Evolutionary conservation across 1,140 invertebrate genomes (phyloP), one percentile per base, ranked within the genome.

Genomic region (Drosophila willistoni): DNA sequence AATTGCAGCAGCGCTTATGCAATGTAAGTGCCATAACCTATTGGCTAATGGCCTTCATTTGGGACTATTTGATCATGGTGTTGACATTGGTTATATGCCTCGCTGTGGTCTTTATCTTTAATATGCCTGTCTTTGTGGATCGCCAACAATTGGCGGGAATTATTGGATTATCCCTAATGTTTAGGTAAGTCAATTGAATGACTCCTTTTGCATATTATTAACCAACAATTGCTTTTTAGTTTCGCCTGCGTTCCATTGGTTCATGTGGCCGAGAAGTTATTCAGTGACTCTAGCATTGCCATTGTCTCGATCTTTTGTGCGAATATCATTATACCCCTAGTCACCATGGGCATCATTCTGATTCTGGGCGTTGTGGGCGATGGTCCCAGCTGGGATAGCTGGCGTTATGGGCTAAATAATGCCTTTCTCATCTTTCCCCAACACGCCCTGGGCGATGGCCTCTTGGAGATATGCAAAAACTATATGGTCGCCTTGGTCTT

Each of bases 291-390:
- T 0, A 95, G 94, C 74, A 90, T 95, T 13, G 94, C 95, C 13
- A 95, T 95, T 86, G 95, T 95, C 91, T 92, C 94, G 0, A 93
- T 95, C 9, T 95, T 95, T 84, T 95, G 94, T 71, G 89, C 93
- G 6, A 95, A 95, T 89, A 93, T 94, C 6, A 95, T 95, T 70
- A 92, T 95, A 29, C 94, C 94, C 0, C 89, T 95, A 17, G 74
- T 92, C 1, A 94, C 94, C n/a, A 90, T 95, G 64, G 93, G 94
- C 5, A 92, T 94, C 5, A 93, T 95, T 9, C 91, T 95, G 6
- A 93, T 95, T 1, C 91, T 95, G 36, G 95, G 95, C 72, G 93
- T 95, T 33, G 93, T 95, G 5, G 94, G 94, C 1, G 94, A 94
- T 39, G 94, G 93, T 5, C 91, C 93, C 13, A 92, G 91, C 0